A percentile compares a stretch with the other conserved stretches of the same genome.
Evolutionary conservation across 2,888 invertebrate species (phyloP).

Genomic region (Pseudanteris insignis): DNA sequence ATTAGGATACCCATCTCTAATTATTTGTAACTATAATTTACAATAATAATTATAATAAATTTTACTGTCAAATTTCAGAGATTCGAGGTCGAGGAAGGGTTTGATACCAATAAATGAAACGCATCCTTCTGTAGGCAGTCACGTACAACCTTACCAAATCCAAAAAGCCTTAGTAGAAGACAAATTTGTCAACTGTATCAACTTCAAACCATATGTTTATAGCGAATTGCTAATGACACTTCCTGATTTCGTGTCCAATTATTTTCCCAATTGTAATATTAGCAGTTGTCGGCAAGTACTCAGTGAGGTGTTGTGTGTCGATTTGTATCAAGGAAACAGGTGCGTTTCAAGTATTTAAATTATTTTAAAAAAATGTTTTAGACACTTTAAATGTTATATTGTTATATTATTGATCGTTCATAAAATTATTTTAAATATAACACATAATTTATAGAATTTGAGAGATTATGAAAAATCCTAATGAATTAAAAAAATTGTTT

Average conservation of each 20-base stretch:
- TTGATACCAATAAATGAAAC: constrained; percentile 78
- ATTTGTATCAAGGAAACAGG: constrained; percentile 85
- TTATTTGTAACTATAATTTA: too few relatives aligned
- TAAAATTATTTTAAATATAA: too few relatives aligned
- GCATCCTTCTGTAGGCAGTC: constrained; percentile 69
- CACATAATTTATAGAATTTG: too few relatives aligned
- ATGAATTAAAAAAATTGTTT: too few relatives aligned
- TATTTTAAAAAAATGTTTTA: too few relatives aligned
- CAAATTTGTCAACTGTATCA: constrained; percentile 85
- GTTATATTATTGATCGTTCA: too few relatives aligned
- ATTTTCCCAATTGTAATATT: constrained; percentile 81
- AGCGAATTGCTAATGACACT: constrained; percentile 84
- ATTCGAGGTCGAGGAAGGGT: constrained; percentile 69
- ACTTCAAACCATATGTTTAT: constrained; percentile 85
- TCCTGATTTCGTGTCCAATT: constrained; percentile 81
- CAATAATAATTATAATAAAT: not conserved
- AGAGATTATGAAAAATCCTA: too few relatives aligned
- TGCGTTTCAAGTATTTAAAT: constrained; percentile 68
- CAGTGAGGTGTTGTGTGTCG: constrained; percentile 79
- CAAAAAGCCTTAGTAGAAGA: constrained; percentile 84
- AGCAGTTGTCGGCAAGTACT: constrained; percentile 82
- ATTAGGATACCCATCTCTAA: too few relatives aligned
- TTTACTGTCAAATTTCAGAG: not conserved
- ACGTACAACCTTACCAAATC: constrained; percentile 68
- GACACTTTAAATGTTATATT: too few relatives aligned